Evolutionary conservation across 2,888 invertebrate genomes (phyloP).

Genomic region (Patella pellucida): DNA sequence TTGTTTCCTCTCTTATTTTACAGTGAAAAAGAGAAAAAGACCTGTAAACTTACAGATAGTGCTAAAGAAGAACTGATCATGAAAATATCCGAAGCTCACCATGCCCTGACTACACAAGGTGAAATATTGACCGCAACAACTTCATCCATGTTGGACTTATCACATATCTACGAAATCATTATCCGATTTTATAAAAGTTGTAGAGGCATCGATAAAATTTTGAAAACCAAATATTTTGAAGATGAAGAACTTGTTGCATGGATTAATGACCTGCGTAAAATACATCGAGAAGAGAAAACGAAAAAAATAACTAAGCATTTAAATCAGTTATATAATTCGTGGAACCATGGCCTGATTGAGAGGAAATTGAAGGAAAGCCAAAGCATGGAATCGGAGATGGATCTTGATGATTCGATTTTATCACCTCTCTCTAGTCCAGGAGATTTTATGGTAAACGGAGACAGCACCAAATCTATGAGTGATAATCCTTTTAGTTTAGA

Average conservation of each 20-base stretch:
- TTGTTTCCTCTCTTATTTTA: conserved; percentile 3
- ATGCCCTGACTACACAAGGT: conserved; percentile 50
- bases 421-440: background rate
- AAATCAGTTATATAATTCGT: conserved; percentile 35
- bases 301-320: conserved; percentile 52
- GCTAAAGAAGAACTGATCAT: conserved; percentile 56
- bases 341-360: conserved; percentile 32
- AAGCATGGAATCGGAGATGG: background rate
- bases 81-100: conserved; percentile 48
- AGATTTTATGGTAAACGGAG: background rate
- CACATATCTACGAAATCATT: conserved; percentile 53
- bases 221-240: conserved; percentile 55
- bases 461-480: background rate
- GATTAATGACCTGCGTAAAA: conserved; percentile 50
- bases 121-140: conserved; percentile 39
- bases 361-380: conserved; percentile 17
- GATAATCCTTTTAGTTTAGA: background rate
- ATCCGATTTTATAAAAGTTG: conserved; percentile 59
- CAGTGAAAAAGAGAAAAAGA: conserved; percentile 19
- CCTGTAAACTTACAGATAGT: conserved; percentile 30
- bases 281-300: conserved; percentile 52
- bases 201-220: conserved; percentile 58
- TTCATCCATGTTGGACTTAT: conserved; percentile 30
- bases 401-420: background rate
- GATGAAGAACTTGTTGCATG: conserved; percentile 53